Evolutionary conservation across 2,797 vertebrate genomes (phyloP), one percentile per base, ranked within the genome.

Genomic region (Lutjanus campechanus): DNA sequence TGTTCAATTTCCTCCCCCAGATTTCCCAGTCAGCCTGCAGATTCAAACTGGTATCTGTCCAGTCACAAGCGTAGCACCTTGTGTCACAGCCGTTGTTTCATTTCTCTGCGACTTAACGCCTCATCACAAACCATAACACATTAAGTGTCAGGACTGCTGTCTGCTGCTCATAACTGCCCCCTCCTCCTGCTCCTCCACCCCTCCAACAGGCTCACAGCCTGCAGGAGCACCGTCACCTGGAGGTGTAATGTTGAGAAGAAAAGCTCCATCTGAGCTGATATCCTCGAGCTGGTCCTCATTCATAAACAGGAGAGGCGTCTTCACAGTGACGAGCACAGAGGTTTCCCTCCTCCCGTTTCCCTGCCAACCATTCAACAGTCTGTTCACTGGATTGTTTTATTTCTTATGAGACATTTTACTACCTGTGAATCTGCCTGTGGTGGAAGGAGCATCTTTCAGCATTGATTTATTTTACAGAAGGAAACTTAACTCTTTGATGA

Each of bases 191-290:
- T 49, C 19, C 12, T n/a, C n/a, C 41, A 5, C 0, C 29, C 29
- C 43, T 55, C 22, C 2, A 25, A 54, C 54, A 17, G 20, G 20
- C 25, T 69, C 41, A 25, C 43, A 20, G 15, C n/a, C 62, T 29
- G 40, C 56, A 59, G 63, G 55, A 73, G 69, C 40, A 76, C 54
- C 56, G 7, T 65, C 65, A 77, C 64, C 75, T 47, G 65, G 53
- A 69, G 75, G 59, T 56, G 65, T 11, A n/a, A 4, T 1, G 36
- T 41, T 25, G 11, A 65, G 53, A 51, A 22, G 61, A 59, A 55
- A 56, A 36, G 36, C 16, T 8, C 20, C 69, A 8, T 53, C 60
- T 10, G 54, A 25, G 44, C 36, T 1, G 29, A 73, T 25, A 6
- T 59, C 55, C 36, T 51, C 46, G 2, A 11, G 44, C 60, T 20